Base-by-base conservation (phyloP, 2,797 vertebrate species). In the Molossus molossus region DNA sequence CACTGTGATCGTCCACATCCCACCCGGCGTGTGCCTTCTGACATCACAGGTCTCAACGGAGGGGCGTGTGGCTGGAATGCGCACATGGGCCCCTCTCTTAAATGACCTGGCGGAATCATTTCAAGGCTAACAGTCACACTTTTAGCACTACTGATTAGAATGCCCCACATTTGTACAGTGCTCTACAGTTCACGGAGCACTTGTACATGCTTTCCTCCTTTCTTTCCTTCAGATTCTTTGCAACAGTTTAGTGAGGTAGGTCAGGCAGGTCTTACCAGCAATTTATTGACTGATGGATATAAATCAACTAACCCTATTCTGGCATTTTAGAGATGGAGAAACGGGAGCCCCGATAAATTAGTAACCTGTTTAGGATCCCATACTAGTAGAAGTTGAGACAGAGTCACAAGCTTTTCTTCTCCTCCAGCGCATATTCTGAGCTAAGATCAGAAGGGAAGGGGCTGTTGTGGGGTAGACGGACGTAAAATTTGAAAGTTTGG, bases 301-400 rank as follows among this genome's bases (percentile, higher is more conserved):
- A 91, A 84, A 58, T 60, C 55, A 69, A 15, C 53, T 87, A 48
- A 67, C 73, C 7, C 50, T 25, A 58, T 73, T 83, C 18, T 64
- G 72, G 53, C n/a, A 23, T 72, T 80, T 82, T 88, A n/a, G 55
- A n/a, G 64, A 69, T 37, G 45, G 27, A 37, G 23, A 95, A 82
- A 81, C 7, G 37, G 18, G 76, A 90, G 62, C 45, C 69, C 33
- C 79, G 33, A 77, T 77, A 75, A 69, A 37, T 55, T 57, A 50
- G 53, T 23, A 50, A 83, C 37, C 85, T 88, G 12, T 57, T 95
- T 64, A 94, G 64, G 87, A 76, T 75, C 40, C 72, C 57, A 3
- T 83, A 23, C 37, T 87, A 83, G 17, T 84, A 48, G 93, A 70
- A 81, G 50, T 18, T 83, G 58, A 91, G 65, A 18, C 48, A 29